Conservation (phyloP, 1,140 invertebrate species). For the Pararge aegeria region DNA sequence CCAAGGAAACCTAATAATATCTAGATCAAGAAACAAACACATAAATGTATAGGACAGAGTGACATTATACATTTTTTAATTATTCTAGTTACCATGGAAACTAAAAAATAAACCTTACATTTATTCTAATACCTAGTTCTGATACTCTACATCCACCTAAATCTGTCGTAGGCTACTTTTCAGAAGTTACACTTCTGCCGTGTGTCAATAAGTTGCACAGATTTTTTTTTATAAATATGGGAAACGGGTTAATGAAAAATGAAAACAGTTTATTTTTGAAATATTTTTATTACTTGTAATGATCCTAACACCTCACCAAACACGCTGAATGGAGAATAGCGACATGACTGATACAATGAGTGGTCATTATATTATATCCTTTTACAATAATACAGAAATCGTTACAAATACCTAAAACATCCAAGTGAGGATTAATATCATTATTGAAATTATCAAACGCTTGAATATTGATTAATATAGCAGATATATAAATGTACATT, state of each 20-base stretch:
- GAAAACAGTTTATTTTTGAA: conserved; percentile 39
- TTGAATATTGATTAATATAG: neutral
- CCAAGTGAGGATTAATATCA: conserved; percentile 47
- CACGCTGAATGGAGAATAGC: conserved; percentile 68
- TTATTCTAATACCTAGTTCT: no score
- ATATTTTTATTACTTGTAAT: conserved; percentile 66
- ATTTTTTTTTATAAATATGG: neutral
- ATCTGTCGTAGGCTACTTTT: no score
- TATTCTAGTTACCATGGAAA: no score
- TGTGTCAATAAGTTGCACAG: neutral
- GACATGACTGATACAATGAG: conserved; percentile 67
- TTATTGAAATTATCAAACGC: conserved; percentile 75
- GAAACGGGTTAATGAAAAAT: no score
- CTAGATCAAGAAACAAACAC: no score
- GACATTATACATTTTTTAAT: no score
- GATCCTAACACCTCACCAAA: conserved; percentile 69
- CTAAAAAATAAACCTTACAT: no score
- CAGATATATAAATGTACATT: no score
- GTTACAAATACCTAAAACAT: conserved; percentile 56
- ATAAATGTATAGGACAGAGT: no score
- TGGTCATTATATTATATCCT: conserved; percentile 45
- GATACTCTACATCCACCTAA: no score
- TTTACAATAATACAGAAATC: conserved; percentile 56
- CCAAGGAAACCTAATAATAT: no score
- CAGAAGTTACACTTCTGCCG: no score